A percentile compares a stretch with the other conserved stretches of the same genome.
Conservation (phyloP, 2,797 vertebrate species). For the Tauraco hartlaubi region DNA sequence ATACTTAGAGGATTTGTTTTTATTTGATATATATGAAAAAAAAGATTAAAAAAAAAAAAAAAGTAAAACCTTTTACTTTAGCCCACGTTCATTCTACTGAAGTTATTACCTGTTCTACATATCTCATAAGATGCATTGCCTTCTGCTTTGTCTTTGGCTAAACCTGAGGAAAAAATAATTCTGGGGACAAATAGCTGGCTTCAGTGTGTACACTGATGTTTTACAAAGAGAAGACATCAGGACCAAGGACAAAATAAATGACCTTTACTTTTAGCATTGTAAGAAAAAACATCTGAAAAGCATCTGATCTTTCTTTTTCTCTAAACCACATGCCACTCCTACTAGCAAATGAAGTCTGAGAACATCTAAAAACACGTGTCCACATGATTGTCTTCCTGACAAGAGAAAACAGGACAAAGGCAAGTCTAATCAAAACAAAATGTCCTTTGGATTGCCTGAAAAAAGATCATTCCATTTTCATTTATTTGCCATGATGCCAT, state of each 20-base stretch:
- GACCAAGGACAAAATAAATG: not conserved
- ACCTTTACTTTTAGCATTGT: not conserved
- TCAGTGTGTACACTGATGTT: not conserved
- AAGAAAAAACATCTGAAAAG: conserved; percentile 27
- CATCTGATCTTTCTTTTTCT: not conserved
- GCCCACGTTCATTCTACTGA: not conserved
- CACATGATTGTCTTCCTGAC: not conserved
- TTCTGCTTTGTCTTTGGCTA: not conserved
- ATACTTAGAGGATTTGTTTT: not conserved
- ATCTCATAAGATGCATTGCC: not conserved
- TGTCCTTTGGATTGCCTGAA: conserved; percentile 22
- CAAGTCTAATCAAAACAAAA: conserved; percentile 41
- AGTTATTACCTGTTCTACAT: not conserved
- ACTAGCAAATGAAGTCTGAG: not conserved
- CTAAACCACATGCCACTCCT: not conserved
- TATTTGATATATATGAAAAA: not conserved
- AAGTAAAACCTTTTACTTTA: not conserved
- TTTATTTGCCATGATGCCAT: not conserved
- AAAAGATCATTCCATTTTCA: not conserved
- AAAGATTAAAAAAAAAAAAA: not conserved
- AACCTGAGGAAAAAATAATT: not conserved
- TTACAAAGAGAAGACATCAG: not conserved
- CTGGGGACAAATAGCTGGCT: not conserved
- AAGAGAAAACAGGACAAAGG: not conserved
- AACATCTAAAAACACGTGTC: not conserved